Base-by-base conservation (phyloP, 2,113 vertebrate species). In the Quiscalus mexicanus region DNA sequence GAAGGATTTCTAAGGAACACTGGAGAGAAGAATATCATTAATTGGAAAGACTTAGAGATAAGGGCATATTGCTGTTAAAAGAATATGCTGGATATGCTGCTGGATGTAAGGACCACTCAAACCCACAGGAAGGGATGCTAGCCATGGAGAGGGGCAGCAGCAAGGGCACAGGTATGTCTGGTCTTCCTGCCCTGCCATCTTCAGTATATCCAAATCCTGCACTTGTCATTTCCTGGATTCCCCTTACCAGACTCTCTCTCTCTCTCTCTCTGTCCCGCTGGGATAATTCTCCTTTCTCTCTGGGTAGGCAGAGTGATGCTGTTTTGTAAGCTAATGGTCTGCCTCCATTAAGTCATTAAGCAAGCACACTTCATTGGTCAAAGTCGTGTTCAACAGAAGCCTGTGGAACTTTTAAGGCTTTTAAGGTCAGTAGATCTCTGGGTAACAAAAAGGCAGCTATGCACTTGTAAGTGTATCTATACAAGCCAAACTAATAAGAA, bases 311-410 rank as follows among this genome's bases (percentile, higher is more conserved):
- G 71, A 90, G 47, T 1, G 16, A 64, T 28, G 62, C 87, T 96
- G 31, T 86, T 89, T 89, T 95, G 76, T 90, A 80, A 97, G 90
- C 85, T 83, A 68, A 79, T 53, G 58, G 91, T 89, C 87, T 93
- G 89, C 69, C 55, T 97, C 90, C 83, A 91, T 82, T 89, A 95
- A 95, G 82, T 89, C 84, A 85, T 84, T 90, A 95, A 92, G 92
- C 84, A 92, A 35, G 62, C 1, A 11, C 1, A 9, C 89, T 96
- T 93, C 42, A 12, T 68, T 91, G 83, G 92, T 95, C 94, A 90
- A 97, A 94, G 62, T 93, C 60, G 70, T 27, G 18, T 95, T 96
- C 45, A n/a, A 50, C 91, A 64, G 83, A 37, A 37, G 37, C 37
- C 37, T 37, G 37, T 37, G 8, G 37, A 37, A 37, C 37, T 37